Percentiles rank a stretch among this genome's conserved stretches.
Conservation (phyloP, 2,888 invertebrate genomes). For the Esperia sulphurella region DNA sequence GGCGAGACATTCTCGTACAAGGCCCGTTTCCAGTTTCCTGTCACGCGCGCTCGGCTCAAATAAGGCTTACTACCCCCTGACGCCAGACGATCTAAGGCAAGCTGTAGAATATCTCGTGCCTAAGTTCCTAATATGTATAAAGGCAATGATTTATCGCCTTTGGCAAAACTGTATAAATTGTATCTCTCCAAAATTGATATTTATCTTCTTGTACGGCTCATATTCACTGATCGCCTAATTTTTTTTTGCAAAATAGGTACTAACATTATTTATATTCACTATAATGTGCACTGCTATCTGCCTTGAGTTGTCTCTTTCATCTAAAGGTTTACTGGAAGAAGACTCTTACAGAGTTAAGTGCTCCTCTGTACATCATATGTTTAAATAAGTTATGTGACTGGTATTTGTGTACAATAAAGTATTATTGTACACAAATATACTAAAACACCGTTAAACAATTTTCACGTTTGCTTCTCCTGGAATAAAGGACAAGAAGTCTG, state of each 20-base stretch:
- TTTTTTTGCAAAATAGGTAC: no score
- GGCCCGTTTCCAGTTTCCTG: constrained; percentile 70
- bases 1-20: constrained; percentile 52
- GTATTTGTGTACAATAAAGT: no score
- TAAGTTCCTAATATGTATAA: background rate
- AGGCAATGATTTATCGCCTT: constrained; percentile 1
- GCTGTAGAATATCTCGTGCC: constrained; percentile 29
- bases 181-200: background rate
- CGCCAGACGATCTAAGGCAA: constrained; percentile 53
- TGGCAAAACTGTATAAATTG: background rate
- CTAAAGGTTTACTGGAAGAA: no score
- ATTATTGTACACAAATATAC: no score
- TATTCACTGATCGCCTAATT: no score
- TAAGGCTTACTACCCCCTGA: constrained; percentile 61
- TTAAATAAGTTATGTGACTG: no score
- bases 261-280: no score
- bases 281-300: no score
- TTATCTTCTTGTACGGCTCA: background rate
- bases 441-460: background rate
- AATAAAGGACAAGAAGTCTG: background rate
- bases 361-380: no score
- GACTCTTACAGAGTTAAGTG: no score
- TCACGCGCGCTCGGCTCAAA: constrained; percentile 74
- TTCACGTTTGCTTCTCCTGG: background rate
- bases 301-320: no score